Conservation (phyloP, 2,888 invertebrate genomes). For the Pammene fasciana region DNA sequence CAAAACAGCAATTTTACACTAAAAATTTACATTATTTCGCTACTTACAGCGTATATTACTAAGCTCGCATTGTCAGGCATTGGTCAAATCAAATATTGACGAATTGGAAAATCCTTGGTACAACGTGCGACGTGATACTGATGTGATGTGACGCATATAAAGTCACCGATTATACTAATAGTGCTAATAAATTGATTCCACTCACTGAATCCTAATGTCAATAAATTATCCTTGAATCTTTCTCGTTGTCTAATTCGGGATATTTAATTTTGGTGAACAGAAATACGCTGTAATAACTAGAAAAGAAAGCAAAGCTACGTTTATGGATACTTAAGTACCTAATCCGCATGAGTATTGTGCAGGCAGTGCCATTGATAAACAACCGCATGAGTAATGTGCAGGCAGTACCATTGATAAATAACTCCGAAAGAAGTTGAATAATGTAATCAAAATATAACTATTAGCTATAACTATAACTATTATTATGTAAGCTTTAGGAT, state of each 20-base stretch:
- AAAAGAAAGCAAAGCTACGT: too few species aligned
- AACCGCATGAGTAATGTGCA: too few species aligned
- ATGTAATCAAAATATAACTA: background rate
- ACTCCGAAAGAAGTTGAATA: background rate
- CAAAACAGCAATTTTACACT: too few species aligned
- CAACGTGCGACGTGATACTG: background rate
- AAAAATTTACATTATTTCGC: too few species aligned
- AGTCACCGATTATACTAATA: conserved; percentile 14
- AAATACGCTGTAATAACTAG: too few species aligned
- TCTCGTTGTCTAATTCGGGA: too few species aligned
- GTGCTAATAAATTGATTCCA: background rate
- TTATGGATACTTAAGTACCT: too few species aligned
- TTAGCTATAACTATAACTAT: too few species aligned
- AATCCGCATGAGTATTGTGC: too few species aligned
- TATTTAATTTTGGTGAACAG: too few species aligned
- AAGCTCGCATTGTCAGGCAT: too few species aligned
- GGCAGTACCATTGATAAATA: background rate
- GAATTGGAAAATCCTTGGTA: background rate
- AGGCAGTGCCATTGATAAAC: background rate
- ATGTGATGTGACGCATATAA: conserved; percentile 6
- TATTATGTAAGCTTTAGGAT: background rate
- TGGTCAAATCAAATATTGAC: background rate
- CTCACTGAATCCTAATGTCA: conserved; percentile 7
- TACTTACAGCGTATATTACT: too few species aligned
- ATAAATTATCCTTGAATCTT: background rate